These are phyloP conservation scores for Galeopterus variegatus DNA, from an alignment of 2,113 vertebrate species.

Conservation along the genomic window DNA sequence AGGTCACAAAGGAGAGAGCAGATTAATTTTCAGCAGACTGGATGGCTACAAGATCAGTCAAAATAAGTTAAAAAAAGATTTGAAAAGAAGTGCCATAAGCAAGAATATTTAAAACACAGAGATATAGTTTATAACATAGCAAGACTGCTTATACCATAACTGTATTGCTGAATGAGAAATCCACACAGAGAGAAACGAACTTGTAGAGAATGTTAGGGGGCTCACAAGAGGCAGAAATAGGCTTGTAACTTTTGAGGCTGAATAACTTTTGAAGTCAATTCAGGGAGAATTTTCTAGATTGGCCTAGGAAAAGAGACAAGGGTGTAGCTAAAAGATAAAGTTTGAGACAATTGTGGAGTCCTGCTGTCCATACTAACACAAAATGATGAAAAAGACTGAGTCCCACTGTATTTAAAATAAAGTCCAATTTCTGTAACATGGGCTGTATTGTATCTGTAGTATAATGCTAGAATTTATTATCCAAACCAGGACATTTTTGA, in stretches of 20 bases:
- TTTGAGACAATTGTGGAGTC: background rate
- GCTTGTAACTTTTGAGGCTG: background rate
- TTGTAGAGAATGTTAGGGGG: background rate
- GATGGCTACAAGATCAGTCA: background rate
- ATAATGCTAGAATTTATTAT: background rate
- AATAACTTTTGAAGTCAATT: background rate
- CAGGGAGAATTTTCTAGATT: background rate
- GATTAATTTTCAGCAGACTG: background rate
- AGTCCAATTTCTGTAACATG: background rate
- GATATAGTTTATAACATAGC: background rate
- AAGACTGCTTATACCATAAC: background rate
- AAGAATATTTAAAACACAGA: background rate
- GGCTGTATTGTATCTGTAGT: background rate
- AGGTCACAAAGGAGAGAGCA: background rate
- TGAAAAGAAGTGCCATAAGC: background rate
- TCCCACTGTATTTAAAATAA: background rate
- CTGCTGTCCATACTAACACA: background rate
- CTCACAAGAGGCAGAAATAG: background rate
- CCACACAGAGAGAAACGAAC: background rate
- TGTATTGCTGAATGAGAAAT: background rate
- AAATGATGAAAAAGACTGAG: background rate
- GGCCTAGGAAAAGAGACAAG: background rate
- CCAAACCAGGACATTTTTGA: background rate
- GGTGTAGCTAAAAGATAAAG: background rate
- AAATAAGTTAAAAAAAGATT: constrained; percentile 1